Evolutionary conservation across 2,113 vertebrate genomes (phyloP).

Genomic region (Anhinga anhinga): DNA sequence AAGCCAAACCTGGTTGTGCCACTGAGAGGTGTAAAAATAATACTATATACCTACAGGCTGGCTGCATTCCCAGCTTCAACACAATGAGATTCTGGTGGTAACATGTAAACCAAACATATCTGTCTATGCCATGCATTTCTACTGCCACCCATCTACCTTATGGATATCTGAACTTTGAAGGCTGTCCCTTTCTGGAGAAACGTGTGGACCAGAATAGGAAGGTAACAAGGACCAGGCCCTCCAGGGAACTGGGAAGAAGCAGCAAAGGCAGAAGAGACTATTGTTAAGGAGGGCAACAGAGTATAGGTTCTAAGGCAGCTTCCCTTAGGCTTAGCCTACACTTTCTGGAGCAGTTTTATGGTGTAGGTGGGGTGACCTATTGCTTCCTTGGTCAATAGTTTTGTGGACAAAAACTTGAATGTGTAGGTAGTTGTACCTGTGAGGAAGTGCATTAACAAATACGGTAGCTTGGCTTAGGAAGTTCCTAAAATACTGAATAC

Average conservation of each 20-base stretch:
- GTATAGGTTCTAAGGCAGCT: neutral
- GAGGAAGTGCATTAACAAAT: neutral
- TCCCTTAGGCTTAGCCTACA: neutral
- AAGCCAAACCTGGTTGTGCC: neutral
- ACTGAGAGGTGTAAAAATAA: neutral
- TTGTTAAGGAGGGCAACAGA: neutral
- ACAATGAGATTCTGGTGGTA: neutral
- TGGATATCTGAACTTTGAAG: neutral
- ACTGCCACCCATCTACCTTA: neutral
- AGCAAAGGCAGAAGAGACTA: neutral
- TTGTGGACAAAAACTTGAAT: neutral
- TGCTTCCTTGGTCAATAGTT: neutral
- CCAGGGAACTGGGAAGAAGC: neutral
- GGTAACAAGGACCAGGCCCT: neutral
- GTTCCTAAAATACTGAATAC: neutral
- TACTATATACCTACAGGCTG: neutral
- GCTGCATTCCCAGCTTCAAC: neutral
- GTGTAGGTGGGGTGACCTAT: neutral
- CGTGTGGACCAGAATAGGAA: neutral
- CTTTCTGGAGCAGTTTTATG: neutral
- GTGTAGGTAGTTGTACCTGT: neutral
- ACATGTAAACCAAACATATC: neutral
- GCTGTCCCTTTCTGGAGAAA: neutral
- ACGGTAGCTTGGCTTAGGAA: neutral
- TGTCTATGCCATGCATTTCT: neutral